phyloP scores from a whole-genome alignment of 2,797 vertebrate genomes.

The Heliangelus exortis region DNA sequence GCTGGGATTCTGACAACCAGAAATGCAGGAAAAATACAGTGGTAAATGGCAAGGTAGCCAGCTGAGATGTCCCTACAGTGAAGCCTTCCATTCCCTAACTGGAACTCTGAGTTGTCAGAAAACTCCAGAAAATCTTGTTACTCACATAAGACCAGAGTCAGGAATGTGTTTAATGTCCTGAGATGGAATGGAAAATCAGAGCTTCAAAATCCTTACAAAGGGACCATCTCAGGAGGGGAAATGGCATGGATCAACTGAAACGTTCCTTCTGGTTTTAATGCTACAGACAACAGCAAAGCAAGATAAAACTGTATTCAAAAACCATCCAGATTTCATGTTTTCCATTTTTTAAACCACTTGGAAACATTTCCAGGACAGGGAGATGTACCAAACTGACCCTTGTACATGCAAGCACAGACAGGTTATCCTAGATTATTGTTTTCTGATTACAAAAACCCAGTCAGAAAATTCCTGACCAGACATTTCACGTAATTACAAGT shows the following conservation, averaged over 20 bases:
- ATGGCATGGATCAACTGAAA: not conserved
- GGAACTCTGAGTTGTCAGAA: conserved; percentile 9
- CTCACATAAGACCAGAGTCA: not conserved
- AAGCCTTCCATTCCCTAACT: not conserved
- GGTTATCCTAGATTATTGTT: not conserved
- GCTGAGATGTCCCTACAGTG: not conserved
- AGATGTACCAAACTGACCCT: not conserved
- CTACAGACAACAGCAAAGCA: not conserved
- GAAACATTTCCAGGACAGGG: not conserved
- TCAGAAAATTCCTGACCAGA: not conserved
- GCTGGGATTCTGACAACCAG: not conserved
- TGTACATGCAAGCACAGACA: not conserved
- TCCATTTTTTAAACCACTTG: conserved; percentile 3
- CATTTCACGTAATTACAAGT: not conserved
- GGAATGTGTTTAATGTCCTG: not conserved
- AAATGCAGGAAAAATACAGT: not conserved
- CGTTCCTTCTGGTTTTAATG: not conserved
- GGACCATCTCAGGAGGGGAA: conserved; percentile 10
- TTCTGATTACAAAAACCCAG: not conserved
- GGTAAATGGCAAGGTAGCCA: not conserved
- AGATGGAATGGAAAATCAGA: conserved; percentile 44
- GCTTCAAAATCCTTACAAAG: not conserved
- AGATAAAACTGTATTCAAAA: conserved; percentile 14
- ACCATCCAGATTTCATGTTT: not conserved
- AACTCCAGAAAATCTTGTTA: not conserved